Percentiles rank a stretch among this genome's conserved stretches.
These are phyloP conservation scores for Gymnoscelis rufifasciata DNA, from an alignment of 2,888 invertebrate species.

Conservation along the genomic window DNA sequence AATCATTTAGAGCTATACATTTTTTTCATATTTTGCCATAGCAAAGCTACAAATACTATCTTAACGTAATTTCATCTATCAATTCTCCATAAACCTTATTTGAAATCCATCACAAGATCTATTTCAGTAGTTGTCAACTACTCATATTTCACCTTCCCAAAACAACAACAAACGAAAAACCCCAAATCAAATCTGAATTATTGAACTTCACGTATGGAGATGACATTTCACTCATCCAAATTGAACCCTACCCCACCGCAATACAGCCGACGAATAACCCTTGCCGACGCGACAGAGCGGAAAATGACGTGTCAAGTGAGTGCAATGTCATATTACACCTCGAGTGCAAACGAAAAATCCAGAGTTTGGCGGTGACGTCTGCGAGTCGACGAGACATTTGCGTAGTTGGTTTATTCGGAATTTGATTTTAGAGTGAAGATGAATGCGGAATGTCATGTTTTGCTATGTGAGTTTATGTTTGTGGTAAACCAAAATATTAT, in stretches of 20 bases:
- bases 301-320: constrained; percentile 68
- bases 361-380: constrained; percentile 11
- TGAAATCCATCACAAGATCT: no score
- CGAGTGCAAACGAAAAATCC: constrained; percentile 24
- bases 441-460: no score
- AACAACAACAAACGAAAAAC: not conserved
- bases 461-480: no score
- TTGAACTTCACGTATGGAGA: constrained; percentile 25
- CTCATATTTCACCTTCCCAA: no score
- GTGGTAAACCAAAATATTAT: no score
- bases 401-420: not conserved
- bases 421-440: not conserved
- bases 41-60: no score
- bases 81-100: no score
- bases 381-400: constrained; percentile 3
- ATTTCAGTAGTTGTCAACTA: no score
- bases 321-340: constrained; percentile 41
- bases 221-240: constrained; percentile 19
- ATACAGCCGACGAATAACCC: constrained; percentile 10
- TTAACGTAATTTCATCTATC: no score
- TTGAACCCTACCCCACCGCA: constrained; percentile 7
- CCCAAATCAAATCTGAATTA: constrained; percentile 11
- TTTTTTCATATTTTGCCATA: no score
- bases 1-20: no score
- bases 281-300: constrained; percentile 53